Evolutionary conservation across 2,113 vertebrate species (phyloP).

Genomic region (Pseudorhombus dupliciocellatus): DNA sequence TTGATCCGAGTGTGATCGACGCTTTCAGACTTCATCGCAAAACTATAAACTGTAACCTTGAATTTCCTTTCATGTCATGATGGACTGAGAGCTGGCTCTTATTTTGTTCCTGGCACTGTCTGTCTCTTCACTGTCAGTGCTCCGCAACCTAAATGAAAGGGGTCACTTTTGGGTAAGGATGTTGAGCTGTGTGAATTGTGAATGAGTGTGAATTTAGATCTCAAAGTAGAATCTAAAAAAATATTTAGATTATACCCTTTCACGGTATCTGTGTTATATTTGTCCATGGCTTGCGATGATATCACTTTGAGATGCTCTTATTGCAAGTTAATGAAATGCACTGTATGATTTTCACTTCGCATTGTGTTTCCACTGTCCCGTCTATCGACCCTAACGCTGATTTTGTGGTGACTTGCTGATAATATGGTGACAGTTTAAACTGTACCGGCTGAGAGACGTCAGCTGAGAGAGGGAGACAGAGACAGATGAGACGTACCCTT

Average conservation of each 20-base stretch:
- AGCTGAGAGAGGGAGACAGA: too few relatives aligned
- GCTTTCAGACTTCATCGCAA: not conserved
- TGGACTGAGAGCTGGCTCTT: constrained; percentile 31
- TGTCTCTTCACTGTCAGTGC: constrained; percentile 22
- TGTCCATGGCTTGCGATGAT: constrained; percentile 3
- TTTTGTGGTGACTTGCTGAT: too few relatives aligned
- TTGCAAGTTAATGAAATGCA: too few relatives aligned
- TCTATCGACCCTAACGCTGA: too few relatives aligned
- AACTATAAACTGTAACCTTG: constrained; percentile 22
- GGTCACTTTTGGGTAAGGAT: constrained; percentile 33
- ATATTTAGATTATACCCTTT: not conserved
- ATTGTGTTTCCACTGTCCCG: too few relatives aligned
- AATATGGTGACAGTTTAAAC: too few relatives aligned
- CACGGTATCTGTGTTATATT: not conserved
- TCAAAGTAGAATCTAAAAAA: not conserved
- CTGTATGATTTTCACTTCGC: too few relatives aligned
- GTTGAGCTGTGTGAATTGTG: constrained; percentile 4
- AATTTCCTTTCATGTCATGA: constrained; percentile 30
- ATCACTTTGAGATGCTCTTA: constrained; percentile 13
- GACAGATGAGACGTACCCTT: too few relatives aligned
- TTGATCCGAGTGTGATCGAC: too few relatives aligned
- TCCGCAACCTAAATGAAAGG: constrained; percentile 41
- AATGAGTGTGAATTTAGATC: constrained; percentile 10
- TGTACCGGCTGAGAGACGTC: too few relatives aligned
- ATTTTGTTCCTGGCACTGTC: constrained; percentile 21